Conservation (phyloP, 2,113 vertebrate species). For the Channa maculata region DNA sequence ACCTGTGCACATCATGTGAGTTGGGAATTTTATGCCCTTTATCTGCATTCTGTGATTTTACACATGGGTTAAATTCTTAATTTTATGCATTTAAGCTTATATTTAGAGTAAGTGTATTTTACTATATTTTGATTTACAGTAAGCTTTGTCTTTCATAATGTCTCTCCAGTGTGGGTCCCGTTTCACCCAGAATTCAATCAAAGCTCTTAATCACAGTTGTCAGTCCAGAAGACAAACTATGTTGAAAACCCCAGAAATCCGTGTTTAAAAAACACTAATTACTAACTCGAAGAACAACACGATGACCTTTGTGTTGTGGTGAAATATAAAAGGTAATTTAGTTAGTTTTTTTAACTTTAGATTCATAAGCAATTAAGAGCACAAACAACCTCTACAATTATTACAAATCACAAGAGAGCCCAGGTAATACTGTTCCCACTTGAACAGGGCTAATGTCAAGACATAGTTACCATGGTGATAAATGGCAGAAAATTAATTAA, state of each 20-base stretch:
- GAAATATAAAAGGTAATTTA: constrained; percentile 15
- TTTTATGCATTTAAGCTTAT: too few species aligned
- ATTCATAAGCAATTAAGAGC: constrained; percentile 37
- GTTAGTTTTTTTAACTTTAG: neutral
- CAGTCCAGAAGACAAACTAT: neutral
- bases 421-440: constrained; percentile 33
- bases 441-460: constrained; percentile 26
- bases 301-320: constrained; percentile 16
- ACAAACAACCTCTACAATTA: constrained; percentile 38
- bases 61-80: too few species aligned
- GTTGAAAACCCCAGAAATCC: neutral
- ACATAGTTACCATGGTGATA: constrained; percentile 61
- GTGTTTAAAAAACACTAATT: constrained; percentile 19
- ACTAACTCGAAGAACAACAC: constrained; percentile 17
- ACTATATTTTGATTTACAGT: neutral
- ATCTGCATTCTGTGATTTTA: neutral
- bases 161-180: constrained; percentile 15
- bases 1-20: neutral
- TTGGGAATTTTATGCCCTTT: neutral
- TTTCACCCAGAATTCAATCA: constrained; percentile 30
- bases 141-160: neutral
- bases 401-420: constrained; percentile 33
- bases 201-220: constrained; percentile 1
- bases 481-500: constrained; percentile 54
- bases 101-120: too few species aligned